phyloP scores from a whole-genome alignment of 2,113 vertebrate species.

The Cacatua alba region DNA sequence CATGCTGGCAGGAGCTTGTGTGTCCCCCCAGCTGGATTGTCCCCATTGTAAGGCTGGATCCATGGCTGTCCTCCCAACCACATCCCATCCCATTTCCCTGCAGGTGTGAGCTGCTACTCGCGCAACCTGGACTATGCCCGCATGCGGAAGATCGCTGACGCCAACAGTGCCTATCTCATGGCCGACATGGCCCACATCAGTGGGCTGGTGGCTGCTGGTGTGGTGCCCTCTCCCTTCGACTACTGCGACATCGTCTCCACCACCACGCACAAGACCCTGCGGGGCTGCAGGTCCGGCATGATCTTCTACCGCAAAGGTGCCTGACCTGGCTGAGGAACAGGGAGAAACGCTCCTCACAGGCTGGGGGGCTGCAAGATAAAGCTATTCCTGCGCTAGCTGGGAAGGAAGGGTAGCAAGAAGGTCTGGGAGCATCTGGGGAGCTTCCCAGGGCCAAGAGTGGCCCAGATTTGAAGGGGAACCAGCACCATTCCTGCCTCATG shows the following conservation, averaged over 20 bases:
- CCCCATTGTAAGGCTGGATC: background rate
- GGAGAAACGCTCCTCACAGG: fast-evolving
- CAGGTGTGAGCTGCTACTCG: slow-evolving; percentile 95
- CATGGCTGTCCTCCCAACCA: background rate
- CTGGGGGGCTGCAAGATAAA: background rate
- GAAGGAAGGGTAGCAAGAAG: background rate
- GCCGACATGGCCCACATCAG: slow-evolving; percentile 98
- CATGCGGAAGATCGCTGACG: slow-evolving; percentile 85
- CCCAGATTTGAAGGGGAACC: background rate
- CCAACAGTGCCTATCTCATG: slow-evolving; percentile 88
- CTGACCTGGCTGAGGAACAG: fast-evolving
- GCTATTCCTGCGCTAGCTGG: background rate
- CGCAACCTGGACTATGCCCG: slow-evolving; percentile 92
- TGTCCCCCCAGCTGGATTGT: background rate
- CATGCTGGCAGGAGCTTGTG: background rate
- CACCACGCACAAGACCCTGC: slow-evolving; percentile 94
- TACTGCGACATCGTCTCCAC: slow-evolving; percentile 91
- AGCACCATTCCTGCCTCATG: fast-evolving
- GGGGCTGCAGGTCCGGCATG: slow-evolving; percentile 91
- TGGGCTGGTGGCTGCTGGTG: slow-evolving; percentile 87
- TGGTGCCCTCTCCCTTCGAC: slow-evolving; percentile 92
- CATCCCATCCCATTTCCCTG: background rate
- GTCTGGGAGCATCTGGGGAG: background rate
- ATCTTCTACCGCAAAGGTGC: slow-evolving; percentile 95
- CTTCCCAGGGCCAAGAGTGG: background rate